Base-by-base conservation (phyloP, 2,888 invertebrate species). In the Eupeodes latifasciatus region DNA sequence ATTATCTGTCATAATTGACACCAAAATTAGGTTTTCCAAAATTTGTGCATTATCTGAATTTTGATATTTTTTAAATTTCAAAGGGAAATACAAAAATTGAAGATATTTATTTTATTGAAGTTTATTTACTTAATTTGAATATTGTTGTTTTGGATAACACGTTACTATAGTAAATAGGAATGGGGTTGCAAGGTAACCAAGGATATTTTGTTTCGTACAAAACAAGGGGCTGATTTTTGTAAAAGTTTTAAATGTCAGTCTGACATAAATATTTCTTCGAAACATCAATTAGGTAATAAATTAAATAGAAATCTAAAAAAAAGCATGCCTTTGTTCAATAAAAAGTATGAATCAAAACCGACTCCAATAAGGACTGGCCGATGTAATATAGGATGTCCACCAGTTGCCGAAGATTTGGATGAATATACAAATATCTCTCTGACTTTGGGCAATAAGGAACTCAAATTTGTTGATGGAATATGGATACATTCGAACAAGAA, bases 321-420 rank as follows among this genome's bases (percentile, higher is more conserved):
- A 76, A 57, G 71, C 12, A 93, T 93, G 93, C 93, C 93, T 34
- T 90, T 93, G 72, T 93, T 93, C 81, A 91, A 92, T 82, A 94
- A 93, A 84, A 93, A 93, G 89, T 93, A 93, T 62, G 93, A 93
- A 77, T 88, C 92, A 6, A 93, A 93, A 67, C 92, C 92, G 0
- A 91, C 92, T 72, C 93, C 93, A 14, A 74, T 90, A 3, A 92
- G 93, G 44, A 79, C 87, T 14, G 90, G 90, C 27, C 91, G 93
- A 36, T 92, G 92, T 49, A 93, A 93, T 74, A 93, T 92, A 62
- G 92, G 91, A 0, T 92, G 91, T 85, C 91, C 93, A 0, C 90
- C 91, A 40, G 91, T 92, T 1, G 90, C 86, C 47, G 94, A 93
- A 90, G 92, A 93, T 11, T 79, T 93, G 47, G 92, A 94, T 4